Evolutionary conservation across 2,888 invertebrate species (phyloP), one percentile per base, ranked within the genome.

Genomic region (Polyommatus iphigenia): DNA sequence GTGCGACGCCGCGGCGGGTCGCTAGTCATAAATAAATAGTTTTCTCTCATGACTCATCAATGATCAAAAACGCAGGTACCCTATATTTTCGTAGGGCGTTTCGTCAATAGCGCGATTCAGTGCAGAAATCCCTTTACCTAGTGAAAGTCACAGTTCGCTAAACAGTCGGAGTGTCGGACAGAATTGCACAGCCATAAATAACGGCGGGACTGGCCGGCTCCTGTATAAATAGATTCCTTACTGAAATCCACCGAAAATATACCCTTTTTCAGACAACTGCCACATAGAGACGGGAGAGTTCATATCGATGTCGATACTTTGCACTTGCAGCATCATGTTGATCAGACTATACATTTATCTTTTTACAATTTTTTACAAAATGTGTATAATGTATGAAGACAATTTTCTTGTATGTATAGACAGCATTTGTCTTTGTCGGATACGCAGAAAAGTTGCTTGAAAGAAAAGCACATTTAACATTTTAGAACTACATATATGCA

Each of bases 211-310:
- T 82, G 79, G 79, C 78, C 79, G 78, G 80, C 79, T 76, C 76
- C 81, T 81, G 82, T 81, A 83, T 82, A 87, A 87, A 89, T 87
- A 88, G 85, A 85, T 88, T 85, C 86, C 85, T 88, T 86, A 84
- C 89, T 86, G 85, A 86, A 85, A 85, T 84, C 85, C 82, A 84
- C 84, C 83, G 85, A 83, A 85, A 86, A 85, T 84, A 83, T 85
- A 85, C 87, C 87, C 87, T 85, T 86, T 85, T 84, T 84, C 82
- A 82, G 82, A 83, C 82, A 84, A 83, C 83, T 83, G 82, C 81
- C 78, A 78, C 80, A 73, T 81, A 85, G 84, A 77, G 84, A 76
- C 78, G 85, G 3, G 5, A 6, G 29, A 24, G 7, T 50, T 36
- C 50, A 57, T 62, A 24, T 67, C 0, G 15, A 67, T 72, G 76